Percentiles rank a stretch among this genome's conserved stretches.
Conservation (phyloP, 2,113 vertebrate genomes). For the Eulacestoma nigropectus region DNA sequence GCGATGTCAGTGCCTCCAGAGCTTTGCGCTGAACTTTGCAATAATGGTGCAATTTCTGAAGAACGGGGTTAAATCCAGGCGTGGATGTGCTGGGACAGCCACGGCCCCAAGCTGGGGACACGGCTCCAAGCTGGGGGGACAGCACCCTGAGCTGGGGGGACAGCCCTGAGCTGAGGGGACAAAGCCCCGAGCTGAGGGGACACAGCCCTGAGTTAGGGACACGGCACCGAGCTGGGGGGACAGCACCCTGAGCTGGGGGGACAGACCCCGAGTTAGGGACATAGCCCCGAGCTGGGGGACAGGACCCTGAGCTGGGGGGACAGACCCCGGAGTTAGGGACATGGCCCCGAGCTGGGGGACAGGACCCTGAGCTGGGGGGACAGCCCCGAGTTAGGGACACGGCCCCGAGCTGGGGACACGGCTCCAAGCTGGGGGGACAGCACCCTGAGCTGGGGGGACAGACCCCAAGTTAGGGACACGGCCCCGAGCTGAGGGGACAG, state of each 20-base stretch:
- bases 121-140: background rate
- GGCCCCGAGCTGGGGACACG: accelerated
- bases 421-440: accelerated
- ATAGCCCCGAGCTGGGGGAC: too few species aligned
- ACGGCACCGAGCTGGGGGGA: too few species aligned
- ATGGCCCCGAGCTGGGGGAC: too few species aligned
- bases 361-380: accelerated
- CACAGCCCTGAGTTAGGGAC: background rate
- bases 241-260: background rate
- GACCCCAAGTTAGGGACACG: too few species aligned
- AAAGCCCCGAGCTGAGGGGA: accelerated
- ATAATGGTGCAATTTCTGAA: background rate
- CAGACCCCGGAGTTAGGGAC: accelerated
- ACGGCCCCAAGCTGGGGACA: accelerated
- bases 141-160: background rate
- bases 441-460: accelerated
- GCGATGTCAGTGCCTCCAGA: background rate
- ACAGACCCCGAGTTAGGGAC: too few species aligned
- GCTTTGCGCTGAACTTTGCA: background rate
- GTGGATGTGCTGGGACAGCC: background rate
- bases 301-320: too few species aligned
- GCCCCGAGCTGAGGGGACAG: accelerated
- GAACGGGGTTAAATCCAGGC: background rate
- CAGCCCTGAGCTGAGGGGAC: background rate
- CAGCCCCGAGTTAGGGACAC: too few species aligned